Conservation (phyloP, 2,888 invertebrate species). For the Erynnis tages region DNA sequence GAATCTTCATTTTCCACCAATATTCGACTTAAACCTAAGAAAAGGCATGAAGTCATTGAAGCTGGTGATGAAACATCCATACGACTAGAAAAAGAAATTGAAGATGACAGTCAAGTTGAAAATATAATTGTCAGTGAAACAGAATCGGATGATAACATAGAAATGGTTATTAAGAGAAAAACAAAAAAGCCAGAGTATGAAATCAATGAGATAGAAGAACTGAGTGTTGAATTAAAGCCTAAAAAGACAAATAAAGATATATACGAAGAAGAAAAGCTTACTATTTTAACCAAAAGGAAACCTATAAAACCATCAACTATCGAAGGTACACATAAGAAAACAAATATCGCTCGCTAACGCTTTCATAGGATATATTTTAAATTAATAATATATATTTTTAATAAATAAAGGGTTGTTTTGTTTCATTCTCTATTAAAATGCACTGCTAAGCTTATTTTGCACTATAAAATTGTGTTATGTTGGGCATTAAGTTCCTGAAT, state of each 20-base stretch:
- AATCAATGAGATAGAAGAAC: constrained; percentile 83
- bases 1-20: constrained; percentile 87
- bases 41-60: constrained; percentile 83
- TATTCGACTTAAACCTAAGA: constrained; percentile 85
- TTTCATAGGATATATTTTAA: neutral
- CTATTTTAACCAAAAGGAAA: constrained; percentile 85
- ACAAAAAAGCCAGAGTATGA: constrained; percentile 80
- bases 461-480: neutral
- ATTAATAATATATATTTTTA: no score
- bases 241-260: constrained; percentile 61
- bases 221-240: constrained; percentile 80
- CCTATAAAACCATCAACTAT: constrained; percentile 83
- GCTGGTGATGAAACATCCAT: constrained; percentile 86
- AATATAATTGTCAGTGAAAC: constrained; percentile 85
- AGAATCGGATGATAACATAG: constrained; percentile 82
- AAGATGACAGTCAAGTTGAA: constrained; percentile 82
- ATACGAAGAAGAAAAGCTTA: constrained; percentile 85
- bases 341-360: constrained; percentile 1
- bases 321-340: constrained; percentile 79
- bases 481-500: neutral
- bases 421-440: no score
- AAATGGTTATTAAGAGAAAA: constrained; percentile 73
- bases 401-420: no score
- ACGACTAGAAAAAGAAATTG: constrained; percentile 83
- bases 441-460: neutral